Base-by-base conservation (phyloP, 30 jellyfish, hydroid and myxozoan species). In the Morbakka virulenta region DNA sequence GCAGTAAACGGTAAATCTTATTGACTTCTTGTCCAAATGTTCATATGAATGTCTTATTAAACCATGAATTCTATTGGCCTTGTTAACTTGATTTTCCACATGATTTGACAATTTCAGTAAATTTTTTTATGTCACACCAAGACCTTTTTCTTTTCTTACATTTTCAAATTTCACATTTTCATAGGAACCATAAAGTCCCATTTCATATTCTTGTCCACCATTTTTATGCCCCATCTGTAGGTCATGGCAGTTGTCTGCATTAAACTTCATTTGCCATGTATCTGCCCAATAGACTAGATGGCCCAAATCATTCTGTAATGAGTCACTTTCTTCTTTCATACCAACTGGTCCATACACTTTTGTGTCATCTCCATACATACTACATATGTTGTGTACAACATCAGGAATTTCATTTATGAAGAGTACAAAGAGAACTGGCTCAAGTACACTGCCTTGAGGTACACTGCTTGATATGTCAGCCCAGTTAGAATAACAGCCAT, bases 341-440 rank as follows among this genome's bases (percentile, higher is more conserved):
- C 31, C 21, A 3, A n/a, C 3, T 53, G 22, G 47, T 35, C 50
- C 33, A 68, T 41, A 71, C 20, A 71, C 20, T 51, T 73, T 50
- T 26, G 76, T 51, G 25, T 73, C 85, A 73, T 73, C 85, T 25
- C 74, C 85, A 52, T 12, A 73, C 76, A 73, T 23, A 28, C 12
- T 64, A 6, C 51, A 62, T 62, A 49, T 57, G 29, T 49, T 48
- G 32, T 73, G 76, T 26, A 73, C 85, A 73, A 61, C 28, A 49
- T 73, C 77, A 4, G 76, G 85, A 21, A 73, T 49, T 34, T 73
- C 85, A 50, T 73, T 52, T 13, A 73, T 35, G 32, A 26, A 73
- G 57, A 29, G 12, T 4, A 73, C 30, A 73, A 73, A 70, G 28
- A 70, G 32, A n/a, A 62, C 2, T 3, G 74, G 74, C 2, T 50